These are phyloP conservation scores for Heliocidaris erythrogramma DNA, from an alignment of 35 echinoderm and acorn worm genomes.

Conservation along the genomic window DNA sequence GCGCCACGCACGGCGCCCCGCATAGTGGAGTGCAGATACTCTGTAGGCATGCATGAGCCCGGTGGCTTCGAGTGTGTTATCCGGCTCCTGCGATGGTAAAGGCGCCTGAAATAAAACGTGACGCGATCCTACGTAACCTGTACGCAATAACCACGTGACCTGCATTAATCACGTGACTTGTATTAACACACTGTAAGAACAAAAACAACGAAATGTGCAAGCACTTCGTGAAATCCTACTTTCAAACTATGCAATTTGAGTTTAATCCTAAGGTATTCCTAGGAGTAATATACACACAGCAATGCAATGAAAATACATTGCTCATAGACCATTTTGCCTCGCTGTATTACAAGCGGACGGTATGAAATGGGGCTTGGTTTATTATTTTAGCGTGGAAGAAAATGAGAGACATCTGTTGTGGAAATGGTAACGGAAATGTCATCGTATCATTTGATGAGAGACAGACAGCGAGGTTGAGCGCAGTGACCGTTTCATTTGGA, in stretches of 20 bases:
- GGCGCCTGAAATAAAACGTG: background rate
- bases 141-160: no score
- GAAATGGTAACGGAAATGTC: conserved; percentile 16
- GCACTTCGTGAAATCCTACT: background rate
- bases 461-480: background rate
- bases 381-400: background rate
- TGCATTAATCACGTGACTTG: background rate
- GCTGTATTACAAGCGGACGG: background rate
- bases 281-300: background rate
- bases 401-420: background rate
- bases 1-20: background rate
- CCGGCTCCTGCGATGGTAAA: conserved; percentile 24
- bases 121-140: background rate
- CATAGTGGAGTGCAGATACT: background rate
- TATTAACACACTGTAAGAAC: background rate
- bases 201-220: background rate
- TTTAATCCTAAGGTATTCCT: background rate
- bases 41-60: background rate
- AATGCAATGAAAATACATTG: background rate
- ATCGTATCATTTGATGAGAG: background rate
- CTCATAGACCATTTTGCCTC: background rate
- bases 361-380: background rate
- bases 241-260: background rate
- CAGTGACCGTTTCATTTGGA: background rate
- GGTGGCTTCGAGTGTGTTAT: background rate